A percentile compares a stretch with the other conserved stretches of the same genome.
Evolutionary conservation across 2,888 invertebrate species (phyloP).

Genomic region (Sialis fuliginosa): DNA sequence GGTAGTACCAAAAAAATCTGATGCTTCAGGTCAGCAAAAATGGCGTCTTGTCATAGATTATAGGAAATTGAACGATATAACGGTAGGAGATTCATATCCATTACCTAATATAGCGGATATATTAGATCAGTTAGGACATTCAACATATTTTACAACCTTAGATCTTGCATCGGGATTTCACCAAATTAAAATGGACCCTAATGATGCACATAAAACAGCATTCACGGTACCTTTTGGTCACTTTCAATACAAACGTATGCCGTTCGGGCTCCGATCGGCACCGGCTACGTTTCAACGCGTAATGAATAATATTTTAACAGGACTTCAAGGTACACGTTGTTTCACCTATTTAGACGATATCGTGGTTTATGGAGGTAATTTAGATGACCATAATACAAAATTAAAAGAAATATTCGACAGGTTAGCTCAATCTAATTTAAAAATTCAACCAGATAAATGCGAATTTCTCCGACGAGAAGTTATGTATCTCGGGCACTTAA

Average conservation of each 20-base stretch:
- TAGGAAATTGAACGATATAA: constrained; percentile 15
- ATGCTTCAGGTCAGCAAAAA: constrained; percentile 13
- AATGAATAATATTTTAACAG: constrained; percentile 19
- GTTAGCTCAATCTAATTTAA: background rate
- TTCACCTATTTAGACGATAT: constrained; percentile 16
- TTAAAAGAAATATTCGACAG: background rate
- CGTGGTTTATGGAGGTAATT: background rate
- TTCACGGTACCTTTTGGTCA: constrained; percentile 6
- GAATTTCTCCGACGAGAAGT: constrained; percentile 11
- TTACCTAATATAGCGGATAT: constrained; percentile 13
- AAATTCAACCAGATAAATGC: constrained; percentile 9
- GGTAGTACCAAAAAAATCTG: constrained; percentile 17
- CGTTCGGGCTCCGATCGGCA: background rate
- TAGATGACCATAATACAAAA: background rate
- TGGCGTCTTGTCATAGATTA: constrained; percentile 21
- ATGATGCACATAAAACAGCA: background rate
- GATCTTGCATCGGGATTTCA: constrained; percentile 21
- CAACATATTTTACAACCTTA: constrained; percentile 19
- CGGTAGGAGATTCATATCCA: constrained; percentile 13
- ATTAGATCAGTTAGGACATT: constrained; percentile 14
- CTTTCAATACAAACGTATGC: background rate
- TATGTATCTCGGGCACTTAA: constrained; percentile 14
- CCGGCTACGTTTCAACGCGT: background rate
- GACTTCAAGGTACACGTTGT: constrained; percentile 16
- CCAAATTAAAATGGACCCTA: too few relatives aligned